A percentile compares a stretch with the other conserved stretches of the same genome.
Conservation (phyloP, 1,140 invertebrate genomes). For the Laupala kohalensis region DNA sequence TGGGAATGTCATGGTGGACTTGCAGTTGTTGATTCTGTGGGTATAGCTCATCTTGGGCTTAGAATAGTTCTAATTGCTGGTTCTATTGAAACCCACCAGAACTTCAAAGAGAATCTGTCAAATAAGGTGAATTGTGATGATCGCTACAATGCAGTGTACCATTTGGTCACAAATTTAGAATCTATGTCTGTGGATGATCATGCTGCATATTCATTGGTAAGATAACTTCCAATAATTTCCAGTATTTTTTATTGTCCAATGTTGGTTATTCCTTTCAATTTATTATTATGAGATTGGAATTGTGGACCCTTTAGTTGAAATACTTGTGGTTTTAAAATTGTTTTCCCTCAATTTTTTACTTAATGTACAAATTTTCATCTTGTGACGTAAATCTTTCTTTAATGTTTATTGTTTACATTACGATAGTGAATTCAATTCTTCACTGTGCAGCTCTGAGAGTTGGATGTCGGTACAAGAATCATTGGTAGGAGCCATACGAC, state of each 20-base stretch:
- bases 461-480: not conserved
- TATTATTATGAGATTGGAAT: too few relatives aligned
- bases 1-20: constrained; percentile 58
- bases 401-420: too few relatives aligned
- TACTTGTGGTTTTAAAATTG: too few relatives aligned
- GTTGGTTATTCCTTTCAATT: too few relatives aligned
- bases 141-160: constrained; percentile 2
- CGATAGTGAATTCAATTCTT: not conserved
- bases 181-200: constrained; percentile 43
- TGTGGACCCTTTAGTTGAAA: too few relatives aligned
- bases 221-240: too few relatives aligned
- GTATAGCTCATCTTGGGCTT: constrained; percentile 61
- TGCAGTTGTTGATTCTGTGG: constrained; percentile 47
- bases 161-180: constrained; percentile 38
- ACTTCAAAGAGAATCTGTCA: constrained; percentile 10
- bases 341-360: too few relatives aligned
- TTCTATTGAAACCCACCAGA: constrained; percentile 16
- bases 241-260: too few relatives aligned
- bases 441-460: not conserved
- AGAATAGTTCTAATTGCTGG: constrained; percentile 42
- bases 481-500: not conserved
- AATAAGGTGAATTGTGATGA: not conserved
- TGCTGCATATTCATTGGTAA: constrained; percentile 49
- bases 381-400: too few relatives aligned
- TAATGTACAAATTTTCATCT: too few relatives aligned